Evolutionary conservation across 2,888 invertebrate genomes (phyloP).

Genomic region (Hemithea aestivaria): DNA sequence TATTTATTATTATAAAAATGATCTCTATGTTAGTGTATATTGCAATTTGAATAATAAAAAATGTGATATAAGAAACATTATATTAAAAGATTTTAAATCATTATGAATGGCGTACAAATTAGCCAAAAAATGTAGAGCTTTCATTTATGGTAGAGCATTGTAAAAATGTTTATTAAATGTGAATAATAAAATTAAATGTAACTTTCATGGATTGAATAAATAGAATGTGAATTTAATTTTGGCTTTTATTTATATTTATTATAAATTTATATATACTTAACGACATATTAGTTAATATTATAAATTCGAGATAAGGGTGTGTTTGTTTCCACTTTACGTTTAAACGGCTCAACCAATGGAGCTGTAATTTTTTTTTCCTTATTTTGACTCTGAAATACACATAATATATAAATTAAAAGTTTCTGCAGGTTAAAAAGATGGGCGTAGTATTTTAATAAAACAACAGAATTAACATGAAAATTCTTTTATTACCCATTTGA

Average conservation of each 20-base stretch:
- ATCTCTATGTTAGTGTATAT: neutral
- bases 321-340: too few relatives aligned
- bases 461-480: too few relatives aligned
- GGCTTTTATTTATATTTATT: slow-evolving; percentile 2
- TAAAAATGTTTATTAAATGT: slow-evolving; percentile 18
- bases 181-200: slow-evolving; percentile 18
- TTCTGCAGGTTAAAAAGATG: too few relatives aligned
- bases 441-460: too few relatives aligned
- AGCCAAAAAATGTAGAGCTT: slow-evolving; percentile 17
- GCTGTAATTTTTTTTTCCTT: too few relatives aligned
- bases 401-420: too few relatives aligned
- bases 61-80: slow-evolving; percentile 2
- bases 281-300: too few relatives aligned
- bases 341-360: too few relatives aligned
- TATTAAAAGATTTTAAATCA: neutral
- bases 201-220: slow-evolving; percentile 18
- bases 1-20: too few relatives aligned
- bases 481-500: neutral
- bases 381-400: too few relatives aligned
- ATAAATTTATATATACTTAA: neutral
- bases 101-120: slow-evolving; percentile 1
- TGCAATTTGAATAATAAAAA: too few relatives aligned
- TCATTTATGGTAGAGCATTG: slow-evolving; percentile 9
- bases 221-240: slow-evolving; percentile 14
- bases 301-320: too few relatives aligned